A percentile compares a stretch with the other conserved stretches of the same genome.
Evolutionary conservation across 2,113 vertebrate species (phyloP).

Genomic region (Pseudorectes ferrugineus): DNA sequence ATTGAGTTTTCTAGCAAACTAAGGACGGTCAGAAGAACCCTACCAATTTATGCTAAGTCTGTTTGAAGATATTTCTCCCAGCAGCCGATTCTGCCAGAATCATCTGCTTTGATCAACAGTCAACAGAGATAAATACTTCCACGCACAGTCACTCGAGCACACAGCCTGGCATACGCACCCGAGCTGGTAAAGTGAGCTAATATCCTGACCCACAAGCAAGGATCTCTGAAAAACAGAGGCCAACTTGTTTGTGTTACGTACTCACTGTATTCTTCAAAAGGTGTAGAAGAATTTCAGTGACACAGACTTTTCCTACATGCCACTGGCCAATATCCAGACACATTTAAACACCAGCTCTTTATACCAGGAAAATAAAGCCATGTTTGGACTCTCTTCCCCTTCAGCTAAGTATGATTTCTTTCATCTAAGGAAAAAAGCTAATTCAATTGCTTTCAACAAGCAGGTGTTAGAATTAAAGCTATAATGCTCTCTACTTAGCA

Average conservation of each 20-base stretch:
- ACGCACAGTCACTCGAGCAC: not conserved
- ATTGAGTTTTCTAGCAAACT: not conserved
- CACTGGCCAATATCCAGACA: not conserved
- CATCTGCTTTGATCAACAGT: not conserved
- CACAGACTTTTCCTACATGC: not conserved
- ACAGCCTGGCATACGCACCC: fast-evolving
- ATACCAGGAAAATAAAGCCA: not conserved
- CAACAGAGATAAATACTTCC: not conserved
- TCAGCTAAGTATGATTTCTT: not conserved
- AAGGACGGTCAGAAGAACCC: fast-evolving
- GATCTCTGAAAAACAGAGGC: not conserved
- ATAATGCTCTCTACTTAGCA: not conserved
- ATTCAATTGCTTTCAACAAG: not conserved
- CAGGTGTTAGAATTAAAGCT: not conserved
- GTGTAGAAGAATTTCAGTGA: not conserved
- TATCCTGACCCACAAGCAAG: not conserved
- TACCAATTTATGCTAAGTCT: not conserved
- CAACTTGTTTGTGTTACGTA: not conserved
- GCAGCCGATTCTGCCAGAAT: not conserved
- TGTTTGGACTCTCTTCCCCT: not conserved
- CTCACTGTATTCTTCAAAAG: not conserved
- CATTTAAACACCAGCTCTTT: not conserved
- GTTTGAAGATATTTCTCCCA: not conserved
- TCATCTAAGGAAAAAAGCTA: not conserved
- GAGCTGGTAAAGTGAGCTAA: not conserved